Percentiles rank a stretch among this genome's conserved stretches.
Evolutionary conservation across 2,888 invertebrate genomes (phyloP).

Genomic region (Archips crataeganus): DNA sequence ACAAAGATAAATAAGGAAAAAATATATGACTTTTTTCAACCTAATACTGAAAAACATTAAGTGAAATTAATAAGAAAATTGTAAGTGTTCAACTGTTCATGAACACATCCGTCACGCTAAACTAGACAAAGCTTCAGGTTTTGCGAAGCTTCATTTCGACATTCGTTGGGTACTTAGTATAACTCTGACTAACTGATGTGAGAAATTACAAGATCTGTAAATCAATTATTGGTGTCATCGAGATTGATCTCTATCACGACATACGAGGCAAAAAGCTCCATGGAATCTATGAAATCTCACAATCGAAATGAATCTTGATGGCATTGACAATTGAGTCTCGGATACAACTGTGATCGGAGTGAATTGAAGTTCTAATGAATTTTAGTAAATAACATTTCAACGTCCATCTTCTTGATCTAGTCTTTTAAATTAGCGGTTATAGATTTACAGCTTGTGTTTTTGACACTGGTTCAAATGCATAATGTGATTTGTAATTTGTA

Average conservation of each 20-base stretch:
- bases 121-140: slow-evolving; percentile 12
- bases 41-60: slow-evolving; percentile 1
- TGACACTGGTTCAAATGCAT: slow-evolving; percentile 55
- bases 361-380: slow-evolving; percentile 25
- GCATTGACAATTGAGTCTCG: background rate
- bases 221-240: background rate
- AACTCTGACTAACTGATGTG: slow-evolving; percentile 15
- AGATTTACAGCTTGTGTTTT: slow-evolving; percentile 56
- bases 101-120: background rate
- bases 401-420: slow-evolving; percentile 60
- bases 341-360: slow-evolving; percentile 23
- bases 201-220: slow-evolving; percentile 16
- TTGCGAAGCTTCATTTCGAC: slow-evolving; percentile 17
- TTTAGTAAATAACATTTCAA: slow-evolving; percentile 44
- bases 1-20: background rate
- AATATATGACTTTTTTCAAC: background rate
- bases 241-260: background rate
- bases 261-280: background rate
- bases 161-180: slow-evolving; percentile 9
- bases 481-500: slow-evolving; percentile 71
- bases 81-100: background rate
- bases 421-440: slow-evolving; percentile 56
- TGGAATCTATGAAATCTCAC: no score
- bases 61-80: background rate
- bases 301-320: background rate